A percentile compares a stretch with the other conserved stretches of the same genome.
Evolutionary conservation across 2,113 vertebrate genomes (phyloP).

Genomic region (Trematocara nigrifrons): DNA sequence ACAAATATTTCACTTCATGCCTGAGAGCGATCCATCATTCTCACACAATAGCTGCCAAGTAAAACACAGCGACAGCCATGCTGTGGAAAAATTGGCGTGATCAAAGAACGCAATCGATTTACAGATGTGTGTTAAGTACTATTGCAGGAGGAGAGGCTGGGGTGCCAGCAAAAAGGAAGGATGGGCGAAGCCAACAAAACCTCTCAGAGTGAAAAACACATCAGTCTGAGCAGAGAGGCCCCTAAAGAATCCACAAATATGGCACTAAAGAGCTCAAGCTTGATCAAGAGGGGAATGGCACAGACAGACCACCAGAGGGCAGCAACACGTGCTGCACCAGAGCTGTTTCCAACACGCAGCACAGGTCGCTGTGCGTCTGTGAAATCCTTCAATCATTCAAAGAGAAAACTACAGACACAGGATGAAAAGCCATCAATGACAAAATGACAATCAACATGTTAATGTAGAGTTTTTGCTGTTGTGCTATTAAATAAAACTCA

Average conservation of each 20-base stretch:
- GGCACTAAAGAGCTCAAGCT: background rate
- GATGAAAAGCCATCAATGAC: background rate
- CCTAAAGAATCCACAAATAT: background rate
- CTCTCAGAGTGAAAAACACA: conserved; percentile 24
- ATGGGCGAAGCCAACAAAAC: background rate
- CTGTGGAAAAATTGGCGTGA: conserved; percentile 15
- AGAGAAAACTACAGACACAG: background rate
- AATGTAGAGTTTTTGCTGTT: background rate
- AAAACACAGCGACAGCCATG: conserved; percentile 24
- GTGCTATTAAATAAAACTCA: background rate
- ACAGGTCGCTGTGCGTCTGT: background rate
- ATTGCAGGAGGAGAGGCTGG: conserved; percentile 13
- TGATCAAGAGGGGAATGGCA: background rate
- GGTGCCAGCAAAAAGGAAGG: conserved; percentile 3
- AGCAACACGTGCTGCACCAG: conserved; percentile 18
- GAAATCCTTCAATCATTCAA: background rate
- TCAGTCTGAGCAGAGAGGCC: background rate
- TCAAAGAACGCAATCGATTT: conserved; percentile 48
- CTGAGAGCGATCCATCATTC: conserved; percentile 49
- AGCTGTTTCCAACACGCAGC: background rate
- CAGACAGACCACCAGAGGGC: conserved; percentile 44
- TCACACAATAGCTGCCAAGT: conserved; percentile 51
- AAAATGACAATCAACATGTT: background rate
- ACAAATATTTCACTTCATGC: conserved; percentile 58
- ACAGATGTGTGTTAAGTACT: conserved; percentile 44